Evolutionary conservation across 2,797 vertebrate species (phyloP), one percentile per base, ranked within the genome.

Genomic region (Ctenopoma kingsleyae): DNA sequence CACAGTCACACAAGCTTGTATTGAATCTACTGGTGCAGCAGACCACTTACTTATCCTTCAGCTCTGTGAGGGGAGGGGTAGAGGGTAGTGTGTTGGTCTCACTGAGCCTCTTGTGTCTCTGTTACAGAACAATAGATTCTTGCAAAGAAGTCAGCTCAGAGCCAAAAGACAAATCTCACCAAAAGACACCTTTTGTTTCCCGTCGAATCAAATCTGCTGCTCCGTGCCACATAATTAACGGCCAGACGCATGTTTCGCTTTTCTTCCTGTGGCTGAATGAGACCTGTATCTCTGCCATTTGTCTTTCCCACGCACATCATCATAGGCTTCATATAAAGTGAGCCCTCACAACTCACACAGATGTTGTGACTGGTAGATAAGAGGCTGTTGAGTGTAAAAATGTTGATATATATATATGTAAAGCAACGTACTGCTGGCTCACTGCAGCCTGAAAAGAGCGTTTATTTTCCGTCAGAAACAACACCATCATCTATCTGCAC

Each of bases 131-230:
- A 88, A 87, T 71, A 78, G 80, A 69, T 66, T 66, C 49, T 87
- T 68, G 85, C 80, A 83, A 83, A 82, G 78, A 69, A 84, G 76
- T 77, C 81, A 82, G 73, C 71, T 79, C 67, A 19, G 72, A 70
- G 81, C 88, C 85, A 84, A 88, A 67, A 82, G 82, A 87, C 83
- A 87, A 76, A 89, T 84, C 79, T 88, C 81, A 73, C 67, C 64
- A 66, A 81, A 87, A 81, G 74, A 80, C 77, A 81, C 75, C 82
- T 82, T 87, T 91, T 88, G 83, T 92, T 87, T 77, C 60, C 69
- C 59, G 20, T 56, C 49, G 38, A 74, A 68, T 80, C 56, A 80
- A 81, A 87, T 82, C 81, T 82, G 84, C 68, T 84, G 78, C 75
- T 82, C 69, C 16, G 27, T 13, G 47, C 51, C 52, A 64, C 73